These are phyloP conservation scores for Troides aeacus DNA, from an alignment of 2,888 invertebrate genomes.

Conservation along the genomic window DNA sequence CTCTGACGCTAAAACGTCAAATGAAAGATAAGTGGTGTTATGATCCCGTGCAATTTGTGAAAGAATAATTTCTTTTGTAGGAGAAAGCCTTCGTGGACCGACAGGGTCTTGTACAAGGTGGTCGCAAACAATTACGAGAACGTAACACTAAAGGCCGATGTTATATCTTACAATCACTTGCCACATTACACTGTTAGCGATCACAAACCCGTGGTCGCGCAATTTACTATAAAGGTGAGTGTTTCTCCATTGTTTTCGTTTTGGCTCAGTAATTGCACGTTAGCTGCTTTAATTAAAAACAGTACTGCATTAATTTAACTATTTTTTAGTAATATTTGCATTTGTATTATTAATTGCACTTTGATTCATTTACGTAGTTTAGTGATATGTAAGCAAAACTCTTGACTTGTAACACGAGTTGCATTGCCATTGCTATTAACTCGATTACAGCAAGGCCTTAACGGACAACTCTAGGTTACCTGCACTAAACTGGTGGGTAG, in stretches of 20 bases:
- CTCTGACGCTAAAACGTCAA: neutral
- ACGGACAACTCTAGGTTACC: no score
- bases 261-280: neutral
- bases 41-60: neutral
- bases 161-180: slow-evolving; percentile 88
- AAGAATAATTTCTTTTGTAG: slow-evolving; percentile 74
- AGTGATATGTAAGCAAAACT: neutral
- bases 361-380: neutral
- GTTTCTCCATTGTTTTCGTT: slow-evolving; percentile 2
- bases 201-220: slow-evolving; percentile 94
- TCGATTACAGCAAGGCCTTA: no score
- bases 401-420: no score
- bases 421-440: no score
- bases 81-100: slow-evolving; percentile 96
- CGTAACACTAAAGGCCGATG: slow-evolving; percentile 86
- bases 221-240: slow-evolving; percentile 88
- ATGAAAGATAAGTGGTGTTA: neutral
- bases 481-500: no score
- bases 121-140: slow-evolving; percentile 91
- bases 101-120: slow-evolving; percentile 93
- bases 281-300: neutral
- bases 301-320: neutral
- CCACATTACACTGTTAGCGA: slow-evolving; percentile 90
- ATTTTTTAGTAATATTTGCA: neutral
- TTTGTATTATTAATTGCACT: neutral